Base-by-base conservation (phyloP, 2,797 vertebrate genomes). In the Thamnophis elegans region DNA sequence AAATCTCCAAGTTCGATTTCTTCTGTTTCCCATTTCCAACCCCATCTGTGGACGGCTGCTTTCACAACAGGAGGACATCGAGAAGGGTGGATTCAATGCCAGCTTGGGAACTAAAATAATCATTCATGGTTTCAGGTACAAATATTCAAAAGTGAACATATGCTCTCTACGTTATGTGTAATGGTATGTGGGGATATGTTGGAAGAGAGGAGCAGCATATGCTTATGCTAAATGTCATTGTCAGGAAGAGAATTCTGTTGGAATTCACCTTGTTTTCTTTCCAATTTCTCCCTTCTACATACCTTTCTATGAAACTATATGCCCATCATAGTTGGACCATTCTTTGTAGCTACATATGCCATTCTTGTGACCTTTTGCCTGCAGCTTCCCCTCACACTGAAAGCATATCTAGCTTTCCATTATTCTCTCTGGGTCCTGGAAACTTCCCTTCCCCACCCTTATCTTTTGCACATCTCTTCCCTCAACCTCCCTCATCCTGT, bases 71-170 rank as follows among this genome's bases (percentile, higher is more conserved):
- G 94, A 94, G 92, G 95, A n/a, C 54, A 95, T 97, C 89, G 92
- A 89, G 56, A 94, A 95, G 11, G 96, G 96, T 36, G 91, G 95
- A 95, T 99, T 99, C 97, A 98, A 98, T 89, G 93, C 94, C 91
- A 98, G 96, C 59, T 97, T 96, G 60, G 98, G 97, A 53, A 99
- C 98, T 82, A 99, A 99, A 95, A 96, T 99, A 94, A 97, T 99
- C 93, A 97, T 99, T 94, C 99, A 99, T 82, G 99, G 99, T 53
- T 99, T 98, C 98, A 99, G 99, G 99, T 99, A 89, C 97, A 96
- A 94, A 62, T 26, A 85, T 53, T 93, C 11, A 89, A 93, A 90
- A 26, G 88, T 62, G 26, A 87, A 42, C 55, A 54, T 22, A 0
- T 1, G 10, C 47, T 28, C 58, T 62, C 85, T 25, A 82, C 65